Evolutionary conservation across 2,797 vertebrate species (phyloP), one percentile per base, ranked within the genome.

Genomic region (Xiphorhynchus erythropygius): DNA sequence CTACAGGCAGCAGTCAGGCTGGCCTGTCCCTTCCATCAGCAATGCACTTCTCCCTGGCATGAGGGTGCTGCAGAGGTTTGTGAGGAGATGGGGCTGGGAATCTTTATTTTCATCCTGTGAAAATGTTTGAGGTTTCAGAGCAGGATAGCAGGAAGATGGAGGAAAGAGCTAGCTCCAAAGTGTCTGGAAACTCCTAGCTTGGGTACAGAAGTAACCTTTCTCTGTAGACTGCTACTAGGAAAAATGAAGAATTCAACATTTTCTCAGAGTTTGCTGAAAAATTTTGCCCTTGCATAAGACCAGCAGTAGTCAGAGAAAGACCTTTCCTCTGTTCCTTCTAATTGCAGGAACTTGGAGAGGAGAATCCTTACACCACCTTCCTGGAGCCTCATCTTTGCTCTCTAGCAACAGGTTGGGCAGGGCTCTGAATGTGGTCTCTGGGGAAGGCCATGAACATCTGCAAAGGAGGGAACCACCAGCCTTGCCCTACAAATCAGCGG

Each of bases 401-500:
- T 77, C 44, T 39, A 37, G 23, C 44, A 52, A 24, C 5, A 46
- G 18, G 39, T 73, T 50, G 28, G 10, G 11, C 49, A 63, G 22
- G 23, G 33, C 24, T 41, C 64, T 49, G 44, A 42, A 27, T 0
- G 0, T 57, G 46, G 13, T 18, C 42, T 71, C 57, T 62, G 55
- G 65, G 39, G 27, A 85, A 76, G 55, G 27, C 33, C 50, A 30
- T 0, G 0, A 63, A 37, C 33, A 55, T 47, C 53, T 7, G 7
- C 57, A 33, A 30, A 65, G 4, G 9, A 32, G 10, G 11, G 13
- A 74, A 32, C 9, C 18, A 60, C 33, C 33, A 77, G 0, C 37
- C 11, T 74, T 70, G 18, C 47, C 42, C 18, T 0, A 0, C 0
- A 0, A 74, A 32, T 37, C 49, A 71, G 33, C 50, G 84, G 53